Conservation (phyloP, 35 echinoderm and acorn worm species). For the Apostichopus japonicus region DNA sequence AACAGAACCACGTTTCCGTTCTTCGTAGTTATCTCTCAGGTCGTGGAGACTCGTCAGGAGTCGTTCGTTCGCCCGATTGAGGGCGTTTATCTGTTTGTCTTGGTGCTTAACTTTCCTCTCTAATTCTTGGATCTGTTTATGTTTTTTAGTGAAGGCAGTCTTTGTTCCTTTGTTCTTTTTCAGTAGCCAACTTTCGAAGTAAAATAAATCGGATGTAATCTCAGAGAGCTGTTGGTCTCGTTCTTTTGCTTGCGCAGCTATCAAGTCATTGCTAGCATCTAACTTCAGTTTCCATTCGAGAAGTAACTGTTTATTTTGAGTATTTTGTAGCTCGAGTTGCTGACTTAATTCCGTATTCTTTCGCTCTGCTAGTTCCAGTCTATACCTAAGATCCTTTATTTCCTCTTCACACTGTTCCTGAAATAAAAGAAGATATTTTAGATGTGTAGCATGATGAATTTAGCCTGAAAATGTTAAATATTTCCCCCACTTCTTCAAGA, state of each 20-base stretch:
- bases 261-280: conserved; percentile 71
- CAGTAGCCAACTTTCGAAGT: conserved; percentile 79
- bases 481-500: too few relatives aligned
- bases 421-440: background rate
- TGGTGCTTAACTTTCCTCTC: conserved; percentile 62
- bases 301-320: conserved; percentile 72
- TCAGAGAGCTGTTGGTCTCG: conserved; percentile 77
- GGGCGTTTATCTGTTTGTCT: conserved; percentile 79
- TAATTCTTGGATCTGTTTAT: conserved; percentile 62
- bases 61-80: conserved; percentile 82
- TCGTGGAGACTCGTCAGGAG: conserved; percentile 74
- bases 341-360: conserved; percentile 61
- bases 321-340: conserved; percentile 73
- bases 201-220: conserved; percentile 79
- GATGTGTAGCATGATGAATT: too few relatives aligned
- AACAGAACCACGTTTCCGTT: background rate
- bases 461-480: too few relatives aligned
- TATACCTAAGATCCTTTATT: conserved; percentile 55
- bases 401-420: conserved; percentile 40
- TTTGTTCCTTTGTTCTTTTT: conserved; percentile 46
- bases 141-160: conserved; percentile 43
- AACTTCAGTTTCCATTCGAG: conserved; percentile 73
- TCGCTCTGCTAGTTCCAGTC: conserved; percentile 49
- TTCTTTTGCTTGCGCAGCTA: conserved; percentile 61
- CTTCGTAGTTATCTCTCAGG: conserved; percentile 8